These are phyloP conservation scores for Nothobranchius kuhntae DNA, from an alignment of 2,113 vertebrate genomes.

Conservation along the genomic window DNA sequence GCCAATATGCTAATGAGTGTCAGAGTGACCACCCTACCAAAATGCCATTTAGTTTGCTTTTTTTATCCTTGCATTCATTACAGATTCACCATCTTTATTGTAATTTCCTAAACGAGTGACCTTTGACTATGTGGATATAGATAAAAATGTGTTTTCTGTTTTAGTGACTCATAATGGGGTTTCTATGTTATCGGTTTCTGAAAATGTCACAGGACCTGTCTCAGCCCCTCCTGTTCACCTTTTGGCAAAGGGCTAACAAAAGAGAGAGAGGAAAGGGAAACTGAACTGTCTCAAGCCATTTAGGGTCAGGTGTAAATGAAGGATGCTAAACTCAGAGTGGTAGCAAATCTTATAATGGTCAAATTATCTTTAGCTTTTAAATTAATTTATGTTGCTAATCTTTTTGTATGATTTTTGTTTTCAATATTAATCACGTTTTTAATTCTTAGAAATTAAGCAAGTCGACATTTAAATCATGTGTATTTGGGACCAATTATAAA, in stretches of 20 bases:
- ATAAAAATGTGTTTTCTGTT: conserved; percentile 65
- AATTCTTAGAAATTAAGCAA: too few relatives aligned
- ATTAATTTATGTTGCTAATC: too few relatives aligned
- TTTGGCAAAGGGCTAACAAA: conserved; percentile 35
- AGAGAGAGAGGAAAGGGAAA: conserved; percentile 24
- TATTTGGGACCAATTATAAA: too few relatives aligned
- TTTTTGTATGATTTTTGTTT: too few relatives aligned
- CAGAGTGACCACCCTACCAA: conserved; percentile 48
- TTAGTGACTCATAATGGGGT: conserved; percentile 57
- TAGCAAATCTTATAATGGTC: too few relatives aligned
- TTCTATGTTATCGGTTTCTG: conserved; percentile 73
- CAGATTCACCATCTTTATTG: conserved; percentile 72
- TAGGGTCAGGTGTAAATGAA: conserved; percentile 11
- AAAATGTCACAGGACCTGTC: conserved; percentile 76
- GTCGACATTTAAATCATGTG: too few relatives aligned
- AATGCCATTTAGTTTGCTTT: conserved; percentile 75
- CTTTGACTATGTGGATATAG: conserved; percentile 68
- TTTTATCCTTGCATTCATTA: conserved; percentile 71
- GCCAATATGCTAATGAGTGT: conserved; percentile 43
- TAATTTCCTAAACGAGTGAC: conserved; percentile 67
- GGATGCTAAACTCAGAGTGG: background rate
- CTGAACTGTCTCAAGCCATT: conserved; percentile 7
- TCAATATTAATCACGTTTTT: too few relatives aligned
- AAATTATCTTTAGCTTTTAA: too few relatives aligned
- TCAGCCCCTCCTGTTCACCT: conserved; percentile 42